phyloP scores from a whole-genome alignment of 1,140 invertebrate species.

The Drosophila sechellia region DNA sequence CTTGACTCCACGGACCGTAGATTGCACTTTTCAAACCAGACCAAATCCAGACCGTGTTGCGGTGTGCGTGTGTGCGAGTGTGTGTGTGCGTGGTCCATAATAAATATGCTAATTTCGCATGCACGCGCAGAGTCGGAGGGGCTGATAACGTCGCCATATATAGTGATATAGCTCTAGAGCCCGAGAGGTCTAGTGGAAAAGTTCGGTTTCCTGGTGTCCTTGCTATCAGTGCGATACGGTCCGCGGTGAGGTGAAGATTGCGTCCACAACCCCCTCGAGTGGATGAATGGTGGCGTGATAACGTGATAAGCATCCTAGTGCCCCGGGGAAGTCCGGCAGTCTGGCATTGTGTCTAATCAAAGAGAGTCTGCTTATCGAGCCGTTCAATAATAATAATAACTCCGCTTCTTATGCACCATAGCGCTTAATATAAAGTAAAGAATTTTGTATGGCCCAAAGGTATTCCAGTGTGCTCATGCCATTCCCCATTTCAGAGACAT shows the following conservation, averaged over 20 bases:
- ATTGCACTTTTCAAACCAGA: slow-evolving; percentile 35
- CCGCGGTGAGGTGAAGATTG: slow-evolving; percentile 20
- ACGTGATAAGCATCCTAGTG: slow-evolving; percentile 14
- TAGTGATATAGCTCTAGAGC: not conserved
- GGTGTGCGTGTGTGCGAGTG: not conserved
- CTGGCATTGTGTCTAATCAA: slow-evolving; percentile 5
- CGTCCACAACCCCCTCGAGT: slow-evolving; percentile 15
- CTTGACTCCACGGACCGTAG: slow-evolving; percentile 57
- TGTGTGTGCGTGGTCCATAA: slow-evolving; percentile 17
- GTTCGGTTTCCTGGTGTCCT: slow-evolving; percentile 17
- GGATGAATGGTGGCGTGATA: not conserved
- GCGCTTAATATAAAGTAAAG: too few species aligned
- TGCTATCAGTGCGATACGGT: slow-evolving; percentile 29
- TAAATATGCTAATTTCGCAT: slow-evolving; percentile 44
- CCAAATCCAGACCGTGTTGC: not conserved
- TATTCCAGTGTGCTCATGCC: too few species aligned
- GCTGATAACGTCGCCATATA: slow-evolving; percentile 15
- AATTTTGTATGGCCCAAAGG: too few species aligned
- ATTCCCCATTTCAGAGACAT: not conserved
- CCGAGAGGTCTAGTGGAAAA: slow-evolving; percentile 40
- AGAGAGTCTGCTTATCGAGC: not conserved
- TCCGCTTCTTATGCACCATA: too few species aligned
- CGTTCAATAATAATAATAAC: too few species aligned
- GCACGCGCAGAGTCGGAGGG: slow-evolving; percentile 14
- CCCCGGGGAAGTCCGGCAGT: slow-evolving; percentile 29